Conservation (phyloP, 2,113 vertebrate genomes). For the Marmota monax region DNA sequence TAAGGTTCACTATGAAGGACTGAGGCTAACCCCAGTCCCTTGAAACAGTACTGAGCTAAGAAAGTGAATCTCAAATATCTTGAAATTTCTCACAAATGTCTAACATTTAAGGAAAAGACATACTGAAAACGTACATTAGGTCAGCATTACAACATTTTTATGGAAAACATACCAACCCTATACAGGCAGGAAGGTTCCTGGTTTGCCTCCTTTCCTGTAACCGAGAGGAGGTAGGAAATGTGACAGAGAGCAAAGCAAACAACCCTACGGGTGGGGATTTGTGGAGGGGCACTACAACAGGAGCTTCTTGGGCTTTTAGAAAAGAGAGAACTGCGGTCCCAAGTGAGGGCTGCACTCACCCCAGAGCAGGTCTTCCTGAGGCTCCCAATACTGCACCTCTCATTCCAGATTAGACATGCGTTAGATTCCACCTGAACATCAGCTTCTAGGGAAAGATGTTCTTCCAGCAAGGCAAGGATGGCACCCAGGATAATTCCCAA, state of each 20-base stretch:
- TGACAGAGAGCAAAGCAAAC: background rate
- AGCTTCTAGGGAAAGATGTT: background rate
- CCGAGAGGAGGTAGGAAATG: background rate
- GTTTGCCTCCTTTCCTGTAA: background rate
- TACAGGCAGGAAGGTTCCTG: background rate
- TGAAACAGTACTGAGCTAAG: background rate
- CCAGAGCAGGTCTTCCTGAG: no score
- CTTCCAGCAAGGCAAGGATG: background rate
- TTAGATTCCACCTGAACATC: background rate
- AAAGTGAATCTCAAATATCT: background rate
- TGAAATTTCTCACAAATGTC: background rate
- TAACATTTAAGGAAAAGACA: background rate
- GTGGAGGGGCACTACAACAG: no score
- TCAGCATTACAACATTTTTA: background rate
- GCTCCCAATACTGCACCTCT: background rate
- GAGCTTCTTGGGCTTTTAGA: no score
- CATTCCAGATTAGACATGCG: background rate
- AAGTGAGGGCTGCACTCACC: no score
- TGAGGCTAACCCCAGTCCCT: background rate
- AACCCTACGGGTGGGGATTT: background rate
- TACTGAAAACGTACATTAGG: background rate
- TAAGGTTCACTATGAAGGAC: background rate
- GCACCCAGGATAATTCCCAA: background rate
- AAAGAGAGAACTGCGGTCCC: no score
- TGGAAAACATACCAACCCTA: background rate